These are phyloP conservation scores for Gymnoscopelus braueri DNA, from an alignment of 2,797 vertebrate species.

Conservation along the genomic window DNA sequence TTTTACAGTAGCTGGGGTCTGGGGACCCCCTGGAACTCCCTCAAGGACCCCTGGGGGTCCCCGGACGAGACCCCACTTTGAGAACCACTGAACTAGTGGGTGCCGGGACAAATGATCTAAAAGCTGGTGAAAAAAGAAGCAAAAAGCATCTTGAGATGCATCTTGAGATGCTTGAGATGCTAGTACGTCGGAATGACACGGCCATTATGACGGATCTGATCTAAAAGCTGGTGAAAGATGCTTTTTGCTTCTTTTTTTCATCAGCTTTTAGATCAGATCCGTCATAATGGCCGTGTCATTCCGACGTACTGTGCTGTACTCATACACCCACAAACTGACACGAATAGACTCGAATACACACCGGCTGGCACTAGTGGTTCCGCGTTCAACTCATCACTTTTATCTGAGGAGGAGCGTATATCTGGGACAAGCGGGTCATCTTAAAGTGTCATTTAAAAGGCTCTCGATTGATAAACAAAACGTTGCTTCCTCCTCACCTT, in stretches of 20 bases:
- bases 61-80: too few relatives aligned
- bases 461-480: constrained; percentile 40
- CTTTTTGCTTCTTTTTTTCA: background rate
- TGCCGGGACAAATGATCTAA: too few relatives aligned
- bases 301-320: background rate
- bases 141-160: too few relatives aligned
- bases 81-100: too few relatives aligned
- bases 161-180: too few relatives aligned
- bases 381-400: constrained; percentile 11
- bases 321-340: constrained; percentile 3
- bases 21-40: too few relatives aligned
- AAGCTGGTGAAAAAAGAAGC: too few relatives aligned
- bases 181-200: constrained; percentile 1
- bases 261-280: constrained; percentile 15
- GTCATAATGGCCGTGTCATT: constrained; percentile 4
- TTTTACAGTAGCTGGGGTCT: too few relatives aligned
- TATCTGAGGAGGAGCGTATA: constrained; percentile 4
- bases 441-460: background rate
- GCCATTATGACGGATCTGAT: constrained; percentile 6
- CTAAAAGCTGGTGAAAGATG: too few relatives aligned
- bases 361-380: background rate
- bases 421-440: constrained; percentile 23
- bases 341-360: too few relatives aligned
- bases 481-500: constrained; percentile 55
- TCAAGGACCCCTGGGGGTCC: too few relatives aligned